Conservation (phyloP, 2,797 vertebrate species). For the Vespertilio murinus region DNA sequence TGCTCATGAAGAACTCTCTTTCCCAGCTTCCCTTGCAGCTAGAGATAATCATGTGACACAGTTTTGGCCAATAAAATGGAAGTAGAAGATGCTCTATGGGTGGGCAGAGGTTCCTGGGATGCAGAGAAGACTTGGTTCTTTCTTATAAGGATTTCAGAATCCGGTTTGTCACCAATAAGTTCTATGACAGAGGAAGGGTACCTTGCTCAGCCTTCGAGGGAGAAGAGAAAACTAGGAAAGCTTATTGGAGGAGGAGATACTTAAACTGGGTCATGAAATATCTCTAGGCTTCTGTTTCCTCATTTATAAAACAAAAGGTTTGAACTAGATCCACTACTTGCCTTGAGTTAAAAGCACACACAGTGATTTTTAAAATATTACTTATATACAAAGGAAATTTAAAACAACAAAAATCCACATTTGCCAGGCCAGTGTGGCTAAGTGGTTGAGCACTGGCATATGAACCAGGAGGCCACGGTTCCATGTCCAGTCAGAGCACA, state of each 20-base stretch:
- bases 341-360: slow-evolving; percentile 9
- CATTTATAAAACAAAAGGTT: slow-evolving; percentile 62
- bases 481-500: too few species aligned
- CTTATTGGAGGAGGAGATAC: not conserved
- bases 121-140: not conserved
- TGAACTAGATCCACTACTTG: slow-evolving; percentile 36
- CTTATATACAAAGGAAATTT: slow-evolving; percentile 21
- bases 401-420: slow-evolving; percentile 25
- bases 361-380: slow-evolving; percentile 11
- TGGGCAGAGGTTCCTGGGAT: not conserved
- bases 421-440: not conserved
- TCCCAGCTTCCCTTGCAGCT: not conserved
- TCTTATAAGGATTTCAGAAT: not conserved
- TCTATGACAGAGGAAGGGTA: not conserved
- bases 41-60: not conserved
- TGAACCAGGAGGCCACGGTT: too few species aligned
- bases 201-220: not conserved
- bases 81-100: not conserved
- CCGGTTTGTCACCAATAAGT: not conserved
- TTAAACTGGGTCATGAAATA: slow-evolving; percentile 52
- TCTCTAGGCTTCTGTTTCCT: slow-evolving; percentile 40
- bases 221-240: not conserved
- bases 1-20: not conserved
- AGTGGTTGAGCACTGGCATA: too few species aligned
- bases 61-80: not conserved